Base-by-base conservation (phyloP, 2,113 vertebrate genomes). In the Bubo blakistoni region DNA sequence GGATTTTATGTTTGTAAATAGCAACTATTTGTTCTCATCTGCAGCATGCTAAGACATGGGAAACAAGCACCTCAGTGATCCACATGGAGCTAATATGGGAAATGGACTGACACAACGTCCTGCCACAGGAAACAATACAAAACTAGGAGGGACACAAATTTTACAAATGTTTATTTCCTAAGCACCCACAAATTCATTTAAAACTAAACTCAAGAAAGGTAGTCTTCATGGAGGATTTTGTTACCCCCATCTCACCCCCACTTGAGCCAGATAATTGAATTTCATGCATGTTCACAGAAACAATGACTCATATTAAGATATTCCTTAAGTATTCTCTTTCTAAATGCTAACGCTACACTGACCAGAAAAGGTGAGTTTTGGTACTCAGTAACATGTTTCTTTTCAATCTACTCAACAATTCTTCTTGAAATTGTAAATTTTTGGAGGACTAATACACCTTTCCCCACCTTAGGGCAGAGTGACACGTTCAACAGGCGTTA, bases 71-170 rank as follows among this genome's bases (percentile, higher is more conserved):
- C 90, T 94, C 44, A 3, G 92, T 89, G 82, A 95, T 95, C 96
- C 94, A 96, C 96, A 97, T 95, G 92, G 59, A 97, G 83, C 96
- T 97, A 96, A 96, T 94, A 94, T 91, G 96, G 96, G 97, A 97
- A 97, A 91, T 96, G 87, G 93, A 97, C 83, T 94, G 86, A 97
- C 96, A 97, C 88, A 92, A 96, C 1, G 92, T 96, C 94, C 96
- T 96, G 92, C 78, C 88, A 93, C 92, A 95, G 97, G 96, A 97
- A 97, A 97, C 95, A 96, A 96, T 96, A 92, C 86, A 95, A 74
- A 95, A 79, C 79, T 86, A 94, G 88, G 77, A 95, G 70, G 66
- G 61, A 93, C 67, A 15, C 57, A 77, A 79, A 94, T 96, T 95
- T 95, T 95, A 96, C 90, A 92, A 90, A 82, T 69, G 63, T 94